These are phyloP conservation scores for Pagrus major DNA, from an alignment of 2,113 vertebrate species.

Conservation along the genomic window DNA sequence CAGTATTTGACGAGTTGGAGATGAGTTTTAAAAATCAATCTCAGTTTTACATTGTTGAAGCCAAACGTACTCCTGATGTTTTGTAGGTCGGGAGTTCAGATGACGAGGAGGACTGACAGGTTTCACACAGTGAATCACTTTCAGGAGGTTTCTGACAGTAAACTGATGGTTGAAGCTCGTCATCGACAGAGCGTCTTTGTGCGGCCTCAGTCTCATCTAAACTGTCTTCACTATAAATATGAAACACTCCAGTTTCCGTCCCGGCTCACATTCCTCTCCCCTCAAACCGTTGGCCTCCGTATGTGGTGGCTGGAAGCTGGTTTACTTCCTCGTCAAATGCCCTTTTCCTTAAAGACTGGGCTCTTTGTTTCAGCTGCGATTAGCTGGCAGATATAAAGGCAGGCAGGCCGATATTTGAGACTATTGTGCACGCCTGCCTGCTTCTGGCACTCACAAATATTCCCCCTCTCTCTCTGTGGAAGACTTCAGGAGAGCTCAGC, in stretches of 20 bases:
- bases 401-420: conserved; percentile 78
- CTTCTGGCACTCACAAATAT: conserved; percentile 31
- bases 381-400: conserved; percentile 68
- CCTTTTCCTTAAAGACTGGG: conserved; percentile 77
- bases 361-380: conserved; percentile 79
- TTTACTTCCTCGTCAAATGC: conserved; percentile 64
- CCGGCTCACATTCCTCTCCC: conserved; percentile 25
- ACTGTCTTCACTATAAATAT: conserved; percentile 12
- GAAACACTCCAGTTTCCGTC: conserved; percentile 13
- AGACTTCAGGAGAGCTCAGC: not conserved
- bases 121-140: not conserved
- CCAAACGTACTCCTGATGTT: conserved; percentile 15
- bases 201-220: not conserved
- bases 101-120: not conserved
- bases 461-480: conserved; percentile 11
- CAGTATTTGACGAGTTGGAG: no score
- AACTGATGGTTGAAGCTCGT: not conserved
- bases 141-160: not conserved
- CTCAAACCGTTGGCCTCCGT: conserved; percentile 1
- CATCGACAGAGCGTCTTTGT: not conserved
- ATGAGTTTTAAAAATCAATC: no score
- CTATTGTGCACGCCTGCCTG: conserved; percentile 63
- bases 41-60: no score
- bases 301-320: conserved; percentile 14
- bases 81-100: not conserved